Evolutionary conservation across 2,113 vertebrate species (phyloP).

Genomic region (Dipodomys spectabilis): DNA sequence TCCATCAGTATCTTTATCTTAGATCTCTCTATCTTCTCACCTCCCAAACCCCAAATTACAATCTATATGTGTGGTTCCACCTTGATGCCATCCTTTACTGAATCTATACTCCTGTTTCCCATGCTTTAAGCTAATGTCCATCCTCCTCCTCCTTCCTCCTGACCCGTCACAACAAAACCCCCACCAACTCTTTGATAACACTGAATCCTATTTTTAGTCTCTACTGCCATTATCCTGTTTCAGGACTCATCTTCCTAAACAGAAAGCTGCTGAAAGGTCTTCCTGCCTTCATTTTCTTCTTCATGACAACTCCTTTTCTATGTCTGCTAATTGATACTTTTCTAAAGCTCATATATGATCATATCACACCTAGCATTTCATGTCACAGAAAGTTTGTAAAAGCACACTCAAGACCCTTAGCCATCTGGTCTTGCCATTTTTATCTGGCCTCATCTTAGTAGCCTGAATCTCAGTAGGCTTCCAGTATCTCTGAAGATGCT

Average conservation of each 20-base stretch:
- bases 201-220: not conserved
- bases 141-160: not conserved
- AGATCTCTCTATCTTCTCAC: not conserved
- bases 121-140: not conserved
- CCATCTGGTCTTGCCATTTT: not conserved
- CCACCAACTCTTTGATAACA: not conserved
- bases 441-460: not conserved
- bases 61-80: not conserved
- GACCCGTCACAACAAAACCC: not conserved
- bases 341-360: not conserved
- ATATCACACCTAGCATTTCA: constrained; percentile 20
- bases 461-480: not conserved
- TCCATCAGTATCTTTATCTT: not conserved
- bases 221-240: not conserved
- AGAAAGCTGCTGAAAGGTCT: not conserved
- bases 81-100: not conserved
- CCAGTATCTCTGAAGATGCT: not conserved
- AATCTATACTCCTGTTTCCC: not conserved
- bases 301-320: not conserved
- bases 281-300: not conserved
- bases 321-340: not conserved
- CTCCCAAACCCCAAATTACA: not conserved
- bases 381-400: not conserved
- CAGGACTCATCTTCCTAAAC: not conserved
- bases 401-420: not conserved